Conservation (phyloP, 2,113 vertebrate genomes). For the Calyptomena viridis region DNA sequence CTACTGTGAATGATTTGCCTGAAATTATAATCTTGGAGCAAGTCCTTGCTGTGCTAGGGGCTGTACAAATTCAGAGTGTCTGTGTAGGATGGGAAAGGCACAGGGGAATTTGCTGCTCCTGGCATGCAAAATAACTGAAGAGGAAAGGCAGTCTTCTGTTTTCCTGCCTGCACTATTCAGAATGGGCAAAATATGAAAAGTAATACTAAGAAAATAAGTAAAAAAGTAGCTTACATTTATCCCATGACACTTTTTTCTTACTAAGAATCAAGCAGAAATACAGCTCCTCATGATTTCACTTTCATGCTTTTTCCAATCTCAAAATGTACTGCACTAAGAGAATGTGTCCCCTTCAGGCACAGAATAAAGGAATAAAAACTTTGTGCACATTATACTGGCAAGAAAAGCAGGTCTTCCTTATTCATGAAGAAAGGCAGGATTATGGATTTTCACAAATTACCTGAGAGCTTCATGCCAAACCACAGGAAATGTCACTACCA, state of each 20-base stretch:
- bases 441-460: not conserved
- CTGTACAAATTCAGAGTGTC: not conserved
- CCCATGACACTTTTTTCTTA: not conserved
- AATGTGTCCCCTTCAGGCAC: not conserved
- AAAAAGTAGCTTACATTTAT: not conserved
- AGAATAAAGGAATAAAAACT: not conserved
- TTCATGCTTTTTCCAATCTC: constrained; percentile 25
- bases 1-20: not conserved
- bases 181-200: not conserved
- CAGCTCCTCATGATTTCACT: not conserved
- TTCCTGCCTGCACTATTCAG: not conserved
- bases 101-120: not conserved
- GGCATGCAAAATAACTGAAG: not conserved
- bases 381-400: not conserved
- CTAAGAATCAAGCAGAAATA: constrained; percentile 2
- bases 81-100: not conserved
- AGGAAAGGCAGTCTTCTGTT: not conserved
- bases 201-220: constrained; percentile 3
- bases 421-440: not conserved
- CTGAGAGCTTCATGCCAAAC: not conserved
- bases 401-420: not conserved
- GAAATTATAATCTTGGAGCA: not conserved
- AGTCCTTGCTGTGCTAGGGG: not conserved
- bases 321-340: not conserved
- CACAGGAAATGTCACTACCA: not conserved